phyloP scores from a whole-genome alignment of 2,888 invertebrate genomes.

The Lasioglossum calceatum region DNA sequence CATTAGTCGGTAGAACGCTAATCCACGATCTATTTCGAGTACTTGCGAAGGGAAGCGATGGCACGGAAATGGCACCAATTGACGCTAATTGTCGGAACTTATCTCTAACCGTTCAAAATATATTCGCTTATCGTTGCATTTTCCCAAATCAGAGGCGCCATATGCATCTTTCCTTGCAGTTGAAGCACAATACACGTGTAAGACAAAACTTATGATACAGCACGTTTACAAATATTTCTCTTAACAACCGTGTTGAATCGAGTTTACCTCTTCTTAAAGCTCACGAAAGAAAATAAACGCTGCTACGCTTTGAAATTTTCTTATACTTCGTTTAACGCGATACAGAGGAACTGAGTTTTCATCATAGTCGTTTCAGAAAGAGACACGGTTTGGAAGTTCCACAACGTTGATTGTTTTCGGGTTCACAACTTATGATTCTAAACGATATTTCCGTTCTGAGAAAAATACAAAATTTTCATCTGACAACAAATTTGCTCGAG shows the following conservation, averaged over 20 bases:
- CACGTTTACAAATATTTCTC: slow-evolving; percentile 44
- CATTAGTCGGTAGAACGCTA: background rate
- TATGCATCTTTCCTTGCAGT: slow-evolving; percentile 12
- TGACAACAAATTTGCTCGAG: background rate
- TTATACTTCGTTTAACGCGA: slow-evolving; percentile 24
- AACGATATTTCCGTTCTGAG: background rate
- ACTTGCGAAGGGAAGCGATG: slow-evolving; percentile 45
- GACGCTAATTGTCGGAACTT: slow-evolving; percentile 39
- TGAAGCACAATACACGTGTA: slow-evolving; percentile 33
- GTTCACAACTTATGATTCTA: background rate
- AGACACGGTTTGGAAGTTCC: slow-evolving; percentile 4
- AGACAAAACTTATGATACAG: slow-evolving; percentile 57
- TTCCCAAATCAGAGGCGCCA: slow-evolving; percentile 19
- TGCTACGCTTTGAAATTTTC: slow-evolving; percentile 18
- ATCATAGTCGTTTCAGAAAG: background rate
- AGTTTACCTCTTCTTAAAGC: slow-evolving; percentile 2
- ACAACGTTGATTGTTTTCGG: background rate
- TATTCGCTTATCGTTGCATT: slow-evolving; percentile 36
- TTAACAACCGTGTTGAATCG: slow-evolving; percentile 40
- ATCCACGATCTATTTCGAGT: background rate
- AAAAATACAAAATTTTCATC: background rate
- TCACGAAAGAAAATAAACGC: slow-evolving; percentile 10
- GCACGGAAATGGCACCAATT: slow-evolving; percentile 44
- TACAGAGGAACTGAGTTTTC: slow-evolving; percentile 47
- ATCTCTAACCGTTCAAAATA: slow-evolving; percentile 29